Evolutionary conservation across 2,797 vertebrate genomes (phyloP).

Genomic region (Channa striata): DNA sequence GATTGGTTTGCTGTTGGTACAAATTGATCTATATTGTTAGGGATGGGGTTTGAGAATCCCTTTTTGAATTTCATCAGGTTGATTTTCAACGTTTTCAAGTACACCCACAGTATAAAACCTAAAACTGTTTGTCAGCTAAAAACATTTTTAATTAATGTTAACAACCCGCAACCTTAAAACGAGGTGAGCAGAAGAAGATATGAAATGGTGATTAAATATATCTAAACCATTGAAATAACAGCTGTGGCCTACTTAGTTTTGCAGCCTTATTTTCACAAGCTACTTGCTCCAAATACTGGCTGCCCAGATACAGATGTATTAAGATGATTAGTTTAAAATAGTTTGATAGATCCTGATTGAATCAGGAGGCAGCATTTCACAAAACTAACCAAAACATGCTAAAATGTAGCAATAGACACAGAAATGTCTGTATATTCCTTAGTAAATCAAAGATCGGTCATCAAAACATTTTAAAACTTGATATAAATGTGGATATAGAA

Average conservation of each 20-base stretch:
- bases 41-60: no score
- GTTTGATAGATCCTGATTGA: not conserved
- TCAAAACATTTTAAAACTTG: no score
- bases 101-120: no score
- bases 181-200: slow-evolving; percentile 14
- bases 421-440: no score
- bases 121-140: not conserved
- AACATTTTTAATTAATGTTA: slow-evolving; percentile 6
- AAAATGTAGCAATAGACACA: not conserved
- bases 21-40: not conserved
- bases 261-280: slow-evolving; percentile 9
- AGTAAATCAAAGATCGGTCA: no score
- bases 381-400: not conserved
- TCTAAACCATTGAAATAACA: slow-evolving; percentile 27
- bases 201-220: slow-evolving; percentile 39
- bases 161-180: slow-evolving; percentile 22
- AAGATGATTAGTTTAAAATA: slow-evolving; percentile 12
- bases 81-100: not conserved
- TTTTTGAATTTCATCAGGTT: not conserved
- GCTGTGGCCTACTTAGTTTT: slow-evolving; percentile 28
- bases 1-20: no score
- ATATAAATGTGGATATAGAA: no score
- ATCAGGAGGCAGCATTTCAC: not conserved
- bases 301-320: slow-evolving; percentile 19
- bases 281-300: slow-evolving; percentile 15